Percentiles rank a stretch among this genome's conserved stretches.
Evolutionary conservation across 2,113 vertebrate genomes (phyloP).

Genomic region (Pao palembangensis): DNA sequence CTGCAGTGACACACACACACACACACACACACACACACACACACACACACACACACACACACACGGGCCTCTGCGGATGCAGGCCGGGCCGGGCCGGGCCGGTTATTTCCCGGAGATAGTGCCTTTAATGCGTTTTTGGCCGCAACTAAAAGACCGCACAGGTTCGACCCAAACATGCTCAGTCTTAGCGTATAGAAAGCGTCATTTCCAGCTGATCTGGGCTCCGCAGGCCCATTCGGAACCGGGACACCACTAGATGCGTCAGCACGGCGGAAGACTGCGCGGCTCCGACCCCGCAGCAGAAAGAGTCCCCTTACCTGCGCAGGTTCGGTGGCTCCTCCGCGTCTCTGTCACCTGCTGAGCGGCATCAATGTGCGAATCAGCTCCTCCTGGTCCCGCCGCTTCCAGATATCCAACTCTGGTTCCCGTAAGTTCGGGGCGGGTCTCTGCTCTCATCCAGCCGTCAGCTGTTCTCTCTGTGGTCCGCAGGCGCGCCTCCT

Average conservation of each 20-base stretch:
- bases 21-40: too few species aligned
- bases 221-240: neutral
- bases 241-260: constrained; percentile 51
- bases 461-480: constrained; percentile 2
- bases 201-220: too few species aligned
- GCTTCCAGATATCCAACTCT: constrained; percentile 19
- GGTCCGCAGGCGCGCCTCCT: neutral
- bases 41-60: constrained; percentile 4
- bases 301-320: constrained; percentile 45
- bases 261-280: constrained; percentile 14
- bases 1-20: constrained; percentile 36
- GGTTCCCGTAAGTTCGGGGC: constrained; percentile 24
- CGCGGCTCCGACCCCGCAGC: constrained; percentile 2
- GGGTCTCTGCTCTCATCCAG: constrained; percentile 1
- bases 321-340: constrained; percentile 13
- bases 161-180: neutral
- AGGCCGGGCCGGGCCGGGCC: neutral
- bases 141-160: constrained; percentile 58
- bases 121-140: constrained; percentile 62
- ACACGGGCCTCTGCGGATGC: constrained; percentile 33
- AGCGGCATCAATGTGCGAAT: constrained; percentile 19
- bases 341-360: constrained; percentile 36
- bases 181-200: too few species aligned
- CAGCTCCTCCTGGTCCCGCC: constrained; percentile 4
- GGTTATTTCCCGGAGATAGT: constrained; percentile 10